Evolutionary conservation across 2,113 vertebrate species (phyloP), one percentile per base, ranked within the genome.

Genomic region (Mirounga angustirostris): DNA sequence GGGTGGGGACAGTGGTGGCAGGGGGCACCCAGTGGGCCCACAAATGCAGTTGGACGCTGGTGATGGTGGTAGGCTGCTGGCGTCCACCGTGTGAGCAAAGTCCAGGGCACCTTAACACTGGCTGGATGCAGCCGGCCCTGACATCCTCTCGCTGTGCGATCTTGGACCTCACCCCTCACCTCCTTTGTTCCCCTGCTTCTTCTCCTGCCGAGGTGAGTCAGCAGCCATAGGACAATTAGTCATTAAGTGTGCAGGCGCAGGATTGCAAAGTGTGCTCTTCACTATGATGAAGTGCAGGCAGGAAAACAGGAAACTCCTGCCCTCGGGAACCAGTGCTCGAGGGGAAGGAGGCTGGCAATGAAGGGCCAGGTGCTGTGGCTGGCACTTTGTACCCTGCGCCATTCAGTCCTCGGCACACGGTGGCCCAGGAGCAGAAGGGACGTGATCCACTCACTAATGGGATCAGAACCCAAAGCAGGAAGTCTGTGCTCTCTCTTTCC

Each of bases 361-460:
- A 12, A 10, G 16, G 22, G 21, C 13, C 28, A 0, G 2, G 2
- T 3, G 16, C 56, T 28, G n/a, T 28, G 28, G 11, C 43, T 76
- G 76, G 84, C 12, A 82, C 52, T 96, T 93, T 89, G 83, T 2
- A 87, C 71, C 58, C 28, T 26, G 50, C 22, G 56, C 24, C 50
- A 14, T 9, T 43, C 11, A 15, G n/a, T 58, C 65, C 9, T 85
- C 15, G 1, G 59, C 61, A 36, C 4, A n/a, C 9, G 0, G 1
- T 5, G 3, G 24, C 15, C 56, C 82, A 7, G 4, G 58, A 50
- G 59, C 40, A 14, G 63, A n/a, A 71, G 65, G 54, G 74, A 21
- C 0, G 0, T 10, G 65, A 28, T 13, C 14, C 40, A 4, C 19
- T 61, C 36, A 19, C 33, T 21, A 15, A 18, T 2, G 12, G 52